These are phyloP conservation scores for Ophraella communa DNA, from an alignment of 2,888 invertebrate species.

Conservation along the genomic window DNA sequence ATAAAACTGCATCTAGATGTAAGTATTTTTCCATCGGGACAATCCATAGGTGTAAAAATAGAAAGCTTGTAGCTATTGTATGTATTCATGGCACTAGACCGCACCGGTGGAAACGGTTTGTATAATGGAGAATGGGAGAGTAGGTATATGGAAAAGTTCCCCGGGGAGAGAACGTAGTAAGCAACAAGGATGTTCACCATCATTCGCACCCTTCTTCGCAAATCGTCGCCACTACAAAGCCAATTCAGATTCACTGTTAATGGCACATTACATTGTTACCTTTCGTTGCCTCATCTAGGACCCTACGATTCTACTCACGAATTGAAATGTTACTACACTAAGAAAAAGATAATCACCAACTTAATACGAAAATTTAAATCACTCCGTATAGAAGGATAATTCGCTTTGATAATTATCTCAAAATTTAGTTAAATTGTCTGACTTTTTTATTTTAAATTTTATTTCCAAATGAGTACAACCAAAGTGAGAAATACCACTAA, in stretches of 20 bases:
- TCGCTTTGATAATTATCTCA: too few relatives aligned
- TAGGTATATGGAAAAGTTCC: constrained; percentile 27
- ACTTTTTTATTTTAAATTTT: too few relatives aligned
- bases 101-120: constrained; percentile 21
- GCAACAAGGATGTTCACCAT: constrained; percentile 40
- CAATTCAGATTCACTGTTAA: constrained; percentile 62
- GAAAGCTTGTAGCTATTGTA: not conserved
- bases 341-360: too few relatives aligned
- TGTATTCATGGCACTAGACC: constrained; percentile 13
- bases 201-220: constrained; percentile 43
- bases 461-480: too few relatives aligned
- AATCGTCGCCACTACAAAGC: constrained; percentile 59
- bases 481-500: too few relatives aligned
- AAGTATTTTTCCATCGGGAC: constrained; percentile 13
- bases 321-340: constrained; percentile 4
- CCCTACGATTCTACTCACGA: constrained; percentile 11
- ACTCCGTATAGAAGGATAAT: too few relatives aligned
- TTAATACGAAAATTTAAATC: too few relatives aligned
- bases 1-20: not conserved
- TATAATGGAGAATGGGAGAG: constrained; percentile 14
- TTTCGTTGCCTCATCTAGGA: constrained; percentile 48
- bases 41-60: constrained; percentile 12
- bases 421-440: too few relatives aligned
- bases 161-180: constrained; percentile 28
- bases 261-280: constrained; percentile 63